A percentile compares a stretch with the other conserved stretches of the same genome.
Conservation (phyloP, 2,888 invertebrate genomes). For the Chesias legatella region DNA sequence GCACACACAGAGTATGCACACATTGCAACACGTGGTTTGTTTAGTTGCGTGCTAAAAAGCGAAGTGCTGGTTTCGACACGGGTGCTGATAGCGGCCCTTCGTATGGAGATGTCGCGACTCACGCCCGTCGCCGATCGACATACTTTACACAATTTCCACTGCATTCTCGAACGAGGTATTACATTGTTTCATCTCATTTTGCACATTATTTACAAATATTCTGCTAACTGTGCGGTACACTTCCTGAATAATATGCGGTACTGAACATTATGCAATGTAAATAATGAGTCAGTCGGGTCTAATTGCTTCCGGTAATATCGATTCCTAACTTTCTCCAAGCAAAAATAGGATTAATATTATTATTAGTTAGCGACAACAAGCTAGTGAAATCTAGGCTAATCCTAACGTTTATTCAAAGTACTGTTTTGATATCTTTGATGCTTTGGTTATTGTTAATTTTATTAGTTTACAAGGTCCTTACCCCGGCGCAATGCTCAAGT, state of each 20-base stretch:
- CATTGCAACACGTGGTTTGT: slow-evolving; percentile 54
- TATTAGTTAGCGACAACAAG: slow-evolving; percentile 25
- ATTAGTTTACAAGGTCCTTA: no score
- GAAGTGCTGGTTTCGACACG: slow-evolving; percentile 58
- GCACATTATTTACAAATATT: slow-evolving; percentile 8
- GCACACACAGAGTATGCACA: slow-evolving; percentile 36
- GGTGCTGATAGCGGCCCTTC: slow-evolving; percentile 65
- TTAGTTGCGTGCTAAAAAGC: slow-evolving; percentile 68
- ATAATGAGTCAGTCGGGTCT: slow-evolving; percentile 39
- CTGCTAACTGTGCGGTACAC: neutral
- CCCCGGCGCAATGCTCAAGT: no score
- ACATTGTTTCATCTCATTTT: slow-evolving; percentile 16
- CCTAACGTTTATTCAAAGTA: no score
- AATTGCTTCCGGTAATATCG: slow-evolving; percentile 25
- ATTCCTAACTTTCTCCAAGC: slow-evolving; percentile 49
- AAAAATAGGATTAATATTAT: slow-evolving; percentile 46
- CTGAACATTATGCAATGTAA: slow-evolving; percentile 22
- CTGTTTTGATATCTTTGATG: no score
- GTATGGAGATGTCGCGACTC: slow-evolving; percentile 49
- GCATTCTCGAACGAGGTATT: slow-evolving; percentile 39
- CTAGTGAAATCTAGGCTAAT: no score
- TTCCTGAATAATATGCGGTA: slow-evolving; percentile 12
- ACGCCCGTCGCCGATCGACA: slow-evolving; percentile 38
- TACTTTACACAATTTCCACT: slow-evolving; percentile 53
- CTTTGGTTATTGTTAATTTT: no score